Conservation (phyloP, 2,797 vertebrate species). For the Podarcis lilfordi region DNA sequence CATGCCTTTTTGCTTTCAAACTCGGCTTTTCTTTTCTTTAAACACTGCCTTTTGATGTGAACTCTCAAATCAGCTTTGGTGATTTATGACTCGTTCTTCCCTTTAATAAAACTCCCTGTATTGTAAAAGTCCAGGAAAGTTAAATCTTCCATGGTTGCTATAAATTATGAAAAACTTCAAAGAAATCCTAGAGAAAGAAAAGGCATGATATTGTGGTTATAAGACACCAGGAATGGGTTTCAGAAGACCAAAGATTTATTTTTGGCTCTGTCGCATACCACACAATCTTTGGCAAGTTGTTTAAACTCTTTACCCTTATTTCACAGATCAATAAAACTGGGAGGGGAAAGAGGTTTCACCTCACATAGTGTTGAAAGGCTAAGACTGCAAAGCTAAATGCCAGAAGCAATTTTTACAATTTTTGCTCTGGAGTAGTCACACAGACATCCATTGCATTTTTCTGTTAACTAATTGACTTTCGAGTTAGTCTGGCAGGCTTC, state of each 20-base stretch:
- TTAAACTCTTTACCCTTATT: constrained; percentile 5
- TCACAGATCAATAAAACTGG: not conserved
- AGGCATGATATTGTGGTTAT: constrained; percentile 5
- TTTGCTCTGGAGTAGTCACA: not conserved
- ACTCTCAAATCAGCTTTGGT: not conserved
- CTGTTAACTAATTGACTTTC: not conserved
- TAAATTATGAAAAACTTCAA: constrained; percentile 19
- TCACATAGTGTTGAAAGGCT: constrained; percentile 4
- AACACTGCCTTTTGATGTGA: not conserved
- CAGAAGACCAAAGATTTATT: not conserved
- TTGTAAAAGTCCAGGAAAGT: constrained; percentile 23
- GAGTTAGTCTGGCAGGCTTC: not conserved
- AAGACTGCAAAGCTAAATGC: not conserved
- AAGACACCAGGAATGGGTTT: not conserved
- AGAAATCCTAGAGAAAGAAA: not conserved
- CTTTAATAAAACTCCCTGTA: constrained; percentile 19
- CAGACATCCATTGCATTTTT: not conserved
- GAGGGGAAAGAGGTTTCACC: not conserved
- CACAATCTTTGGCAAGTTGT: not conserved
- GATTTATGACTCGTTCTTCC: constrained; percentile 16
- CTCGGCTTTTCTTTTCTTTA: not conserved
- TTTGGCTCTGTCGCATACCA: not conserved
- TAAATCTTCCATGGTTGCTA: constrained; percentile 1
- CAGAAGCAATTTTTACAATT: not conserved
- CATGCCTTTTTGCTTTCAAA: not conserved